Conservation (phyloP, 2,888 invertebrate genomes). For the Cosmorhoe ocellata region DNA sequence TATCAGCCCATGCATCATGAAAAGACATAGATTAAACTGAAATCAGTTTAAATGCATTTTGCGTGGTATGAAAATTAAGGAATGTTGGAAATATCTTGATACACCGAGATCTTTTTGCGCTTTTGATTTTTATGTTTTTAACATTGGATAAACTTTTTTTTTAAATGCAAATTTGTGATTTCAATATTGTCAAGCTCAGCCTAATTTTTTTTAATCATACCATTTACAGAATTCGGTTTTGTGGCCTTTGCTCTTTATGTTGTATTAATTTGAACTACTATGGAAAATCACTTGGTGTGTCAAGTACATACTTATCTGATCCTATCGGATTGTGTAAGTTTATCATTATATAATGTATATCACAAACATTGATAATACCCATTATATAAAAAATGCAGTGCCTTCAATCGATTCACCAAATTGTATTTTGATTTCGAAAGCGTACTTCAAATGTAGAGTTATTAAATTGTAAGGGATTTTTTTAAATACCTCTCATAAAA, state of each 20-base stretch:
- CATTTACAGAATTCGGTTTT: too few relatives aligned
- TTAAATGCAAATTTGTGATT: too few relatives aligned
- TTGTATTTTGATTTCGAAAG: conserved; percentile 43
- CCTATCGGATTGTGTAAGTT: conserved; percentile 4
- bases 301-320: conserved; percentile 4
- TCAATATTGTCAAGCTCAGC: too few relatives aligned
- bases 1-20: conserved; percentile 13
- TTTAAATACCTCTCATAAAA: conserved; percentile 19
- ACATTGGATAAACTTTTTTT: not conserved
- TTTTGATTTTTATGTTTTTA: not conserved
- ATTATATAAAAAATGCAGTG: conserved; percentile 63
- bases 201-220: too few relatives aligned
- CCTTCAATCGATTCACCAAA: conserved; percentile 54
- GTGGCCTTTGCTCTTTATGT: too few relatives aligned
- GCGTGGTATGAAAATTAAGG: conserved; percentile 9
- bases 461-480: conserved; percentile 32
- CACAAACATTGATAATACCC: conserved; percentile 34
- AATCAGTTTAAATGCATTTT: conserved; percentile 26
- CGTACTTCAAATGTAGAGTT: conserved; percentile 42
- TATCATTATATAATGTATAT: not conserved
- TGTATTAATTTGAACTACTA: too few relatives aligned
- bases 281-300: conserved; percentile 7
- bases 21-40: conserved; percentile 21
- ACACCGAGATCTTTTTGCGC: conserved; percentile 5
- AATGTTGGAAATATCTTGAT: conserved; percentile 11